phyloP scores from a whole-genome alignment of 1,140 invertebrate species.

The Dolichoris vasculosae region DNA sequence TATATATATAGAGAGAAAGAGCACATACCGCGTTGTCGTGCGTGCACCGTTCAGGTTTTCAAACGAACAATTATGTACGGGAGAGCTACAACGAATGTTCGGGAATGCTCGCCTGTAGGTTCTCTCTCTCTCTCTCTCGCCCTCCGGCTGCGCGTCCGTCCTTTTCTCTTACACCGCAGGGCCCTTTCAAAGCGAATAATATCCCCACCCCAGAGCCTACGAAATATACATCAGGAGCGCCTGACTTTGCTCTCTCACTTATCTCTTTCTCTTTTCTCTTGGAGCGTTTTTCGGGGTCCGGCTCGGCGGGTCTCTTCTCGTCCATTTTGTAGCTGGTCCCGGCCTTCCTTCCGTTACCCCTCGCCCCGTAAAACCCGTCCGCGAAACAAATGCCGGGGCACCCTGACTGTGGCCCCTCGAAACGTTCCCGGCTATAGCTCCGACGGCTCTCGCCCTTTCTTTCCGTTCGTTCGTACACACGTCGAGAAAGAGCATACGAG shows the following conservation, averaged over 20 bases:
- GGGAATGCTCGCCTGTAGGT: conserved; percentile 38
- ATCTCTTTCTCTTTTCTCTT: conserved; percentile 18
- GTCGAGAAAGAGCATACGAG: background rate
- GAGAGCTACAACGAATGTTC: conserved; percentile 37
- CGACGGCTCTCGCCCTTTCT: conserved; percentile 15
- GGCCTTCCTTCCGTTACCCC: conserved; percentile 59
- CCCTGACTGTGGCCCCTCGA: conserved; percentile 43
- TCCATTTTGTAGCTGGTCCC: conserved; percentile 66
- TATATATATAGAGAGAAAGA: background rate
- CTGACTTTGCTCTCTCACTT: background rate
- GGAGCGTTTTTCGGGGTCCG: conserved; percentile 34
- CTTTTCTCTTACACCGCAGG: conserved; percentile 8
- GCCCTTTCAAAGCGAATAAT: conserved; percentile 18
- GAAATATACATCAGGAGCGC: background rate
- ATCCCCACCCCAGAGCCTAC: background rate
- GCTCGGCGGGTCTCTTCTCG: conserved; percentile 40
- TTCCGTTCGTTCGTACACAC: background rate
- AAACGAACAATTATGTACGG: conserved; percentile 34
- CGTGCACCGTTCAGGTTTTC: conserved; percentile 42
- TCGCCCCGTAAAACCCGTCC: conserved; percentile 35
- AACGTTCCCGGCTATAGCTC: conserved; percentile 9
- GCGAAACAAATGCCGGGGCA: conserved; percentile 19
- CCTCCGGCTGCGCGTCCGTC: background rate
- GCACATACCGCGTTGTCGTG: background rate
- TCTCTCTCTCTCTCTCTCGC: conserved; percentile 8